Base-by-base conservation (phyloP, 2,113 vertebrate species). In the Heliornis fulica region DNA sequence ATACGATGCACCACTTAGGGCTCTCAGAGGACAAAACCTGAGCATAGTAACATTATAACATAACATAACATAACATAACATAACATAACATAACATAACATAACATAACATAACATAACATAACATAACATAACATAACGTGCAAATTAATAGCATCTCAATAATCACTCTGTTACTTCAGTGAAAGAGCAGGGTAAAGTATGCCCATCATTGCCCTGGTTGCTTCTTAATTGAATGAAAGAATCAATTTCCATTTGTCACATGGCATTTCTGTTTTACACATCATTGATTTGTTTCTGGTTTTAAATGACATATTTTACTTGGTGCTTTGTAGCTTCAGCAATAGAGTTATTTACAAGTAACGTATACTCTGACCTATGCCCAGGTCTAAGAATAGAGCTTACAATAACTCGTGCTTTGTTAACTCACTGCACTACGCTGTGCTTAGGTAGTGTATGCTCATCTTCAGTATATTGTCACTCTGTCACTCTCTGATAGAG, bases 221-320 rank as follows among this genome's bases (percentile, higher is more conserved):
- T 90, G 80, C 41, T 92, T 76, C 83, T 80, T 61, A 94, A 87
- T 60, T 54, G 69, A 66, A 48, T n/a, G 61, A 76, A 95, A 43
- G 29, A 92, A 87, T 96, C 74, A 59, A 93, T 95, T 93, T 87
- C 56, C 41, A 26, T 89, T 96, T 94, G 53, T 89, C 74, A 75
- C 46, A 46, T 29, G 28, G 41, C 32, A 21, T 94, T 89, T 93
- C 18, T 82, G 71, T 78, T 84, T 93, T 89, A 54, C 48, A 78
- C 41, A 34, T 75, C 60, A 82, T 82, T 91, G 64, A 43, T 87
- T 51, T 89, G 31, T 65, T 69, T 89, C 64, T 74, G 36, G 66
- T 93, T 84, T 12, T 46, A 66, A 89, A 59, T 1, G 1, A 38
- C 1, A 20, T 65, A 11, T 83, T 87, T 61, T 34, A 9, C 57